phyloP scores from a whole-genome alignment of 2,113 vertebrate genomes.

The Malurus elegans region DNA sequence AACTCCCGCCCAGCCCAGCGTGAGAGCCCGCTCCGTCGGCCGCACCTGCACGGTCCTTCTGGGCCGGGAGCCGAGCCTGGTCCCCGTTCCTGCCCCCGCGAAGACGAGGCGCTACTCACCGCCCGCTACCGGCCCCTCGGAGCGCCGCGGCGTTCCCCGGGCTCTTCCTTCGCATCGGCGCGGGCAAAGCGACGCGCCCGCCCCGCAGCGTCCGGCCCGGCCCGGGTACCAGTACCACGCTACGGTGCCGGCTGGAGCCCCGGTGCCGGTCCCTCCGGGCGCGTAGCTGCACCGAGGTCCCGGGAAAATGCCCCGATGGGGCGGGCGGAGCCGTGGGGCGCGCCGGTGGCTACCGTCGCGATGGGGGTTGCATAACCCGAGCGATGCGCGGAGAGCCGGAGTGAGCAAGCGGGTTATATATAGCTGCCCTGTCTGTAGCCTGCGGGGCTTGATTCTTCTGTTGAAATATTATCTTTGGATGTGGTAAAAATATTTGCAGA shows the following conservation, averaged over 20 bases:
- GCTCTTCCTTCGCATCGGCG: not conserved
- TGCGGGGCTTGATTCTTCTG: slow-evolving; percentile 65
- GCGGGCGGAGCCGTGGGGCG: slow-evolving; percentile 45
- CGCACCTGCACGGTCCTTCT: not conserved
- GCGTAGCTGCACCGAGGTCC: not conserved
- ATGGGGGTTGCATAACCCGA: slow-evolving; percentile 51
- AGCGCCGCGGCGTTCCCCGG: not conserved
- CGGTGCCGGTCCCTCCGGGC: not conserved
- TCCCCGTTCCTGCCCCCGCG: not conserved
- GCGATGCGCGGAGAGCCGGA: slow-evolving; percentile 35
- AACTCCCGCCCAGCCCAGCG: not conserved
- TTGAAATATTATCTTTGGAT: slow-evolving; percentile 72
- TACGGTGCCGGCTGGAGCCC: not conserved
- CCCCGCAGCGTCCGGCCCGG: not conserved
- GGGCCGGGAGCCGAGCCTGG: not conserved
- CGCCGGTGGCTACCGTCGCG: slow-evolving; percentile 38
- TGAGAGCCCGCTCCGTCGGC: not conserved
- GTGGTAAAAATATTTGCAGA: slow-evolving; percentile 63
- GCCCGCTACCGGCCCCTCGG: not conserved
- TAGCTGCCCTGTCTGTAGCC: slow-evolving; percentile 63
- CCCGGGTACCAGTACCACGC: not conserved
- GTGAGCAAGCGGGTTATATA: slow-evolving; percentile 61
- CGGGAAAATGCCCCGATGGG: slow-evolving; percentile 16
- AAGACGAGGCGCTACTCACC: slow-evolving; percentile 27
- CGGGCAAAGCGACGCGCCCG: not conserved